A percentile compares a stretch with the other conserved stretches of the same genome.
Evolutionary conservation across 2,888 invertebrate species (phyloP).

Genomic region (Scaptomyza caliginosa): DNA sequence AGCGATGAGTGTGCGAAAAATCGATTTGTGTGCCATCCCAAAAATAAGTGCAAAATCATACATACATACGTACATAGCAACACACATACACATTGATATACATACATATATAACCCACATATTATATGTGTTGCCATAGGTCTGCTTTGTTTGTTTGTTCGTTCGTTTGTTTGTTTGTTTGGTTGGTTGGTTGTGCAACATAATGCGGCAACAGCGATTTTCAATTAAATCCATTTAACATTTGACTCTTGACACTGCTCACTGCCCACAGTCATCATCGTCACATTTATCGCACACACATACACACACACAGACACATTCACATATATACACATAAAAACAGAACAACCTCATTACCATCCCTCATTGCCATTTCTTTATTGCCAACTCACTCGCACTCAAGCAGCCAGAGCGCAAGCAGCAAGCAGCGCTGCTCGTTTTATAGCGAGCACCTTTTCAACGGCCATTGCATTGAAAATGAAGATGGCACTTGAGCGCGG

Average conservation of each 20-base stretch:
- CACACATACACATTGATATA: neutral
- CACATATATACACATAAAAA: slow-evolving; percentile 11
- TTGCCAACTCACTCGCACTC: slow-evolving; percentile 33
- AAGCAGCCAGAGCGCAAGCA: neutral
- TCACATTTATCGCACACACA: slow-evolving; percentile 35
- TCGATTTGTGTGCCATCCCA: slow-evolving; percentile 76
- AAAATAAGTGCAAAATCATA: slow-evolving; percentile 57
- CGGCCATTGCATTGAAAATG: slow-evolving; percentile 51
- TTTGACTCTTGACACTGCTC: slow-evolving; percentile 57
- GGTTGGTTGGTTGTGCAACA: slow-evolving; percentile 64
- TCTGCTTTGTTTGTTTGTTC: slow-evolving; percentile 17
- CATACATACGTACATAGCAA: slow-evolving; percentile 10
- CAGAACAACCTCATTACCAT: slow-evolving; percentile 49
- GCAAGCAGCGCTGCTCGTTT: slow-evolving; percentile 47
- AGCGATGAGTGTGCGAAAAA: slow-evolving; percentile 72
- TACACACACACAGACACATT: slow-evolving; percentile 5
- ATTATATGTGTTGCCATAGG: slow-evolving; percentile 44
- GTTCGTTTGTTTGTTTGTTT: slow-evolving; percentile 2
- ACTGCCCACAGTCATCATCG: slow-evolving; percentile 30
- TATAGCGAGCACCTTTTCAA: slow-evolving; percentile 57
- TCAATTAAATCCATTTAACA: slow-evolving; percentile 70
- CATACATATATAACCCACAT: slow-evolving; percentile 38
- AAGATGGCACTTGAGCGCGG: slow-evolving; percentile 45
- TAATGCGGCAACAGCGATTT: slow-evolving; percentile 64
- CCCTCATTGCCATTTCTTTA: slow-evolving; percentile 44